A percentile compares a stretch with the other conserved stretches of the same genome.
Evolutionary conservation across 2,888 invertebrate genomes (phyloP).

Genomic region (Belgica antarctica): DNA sequence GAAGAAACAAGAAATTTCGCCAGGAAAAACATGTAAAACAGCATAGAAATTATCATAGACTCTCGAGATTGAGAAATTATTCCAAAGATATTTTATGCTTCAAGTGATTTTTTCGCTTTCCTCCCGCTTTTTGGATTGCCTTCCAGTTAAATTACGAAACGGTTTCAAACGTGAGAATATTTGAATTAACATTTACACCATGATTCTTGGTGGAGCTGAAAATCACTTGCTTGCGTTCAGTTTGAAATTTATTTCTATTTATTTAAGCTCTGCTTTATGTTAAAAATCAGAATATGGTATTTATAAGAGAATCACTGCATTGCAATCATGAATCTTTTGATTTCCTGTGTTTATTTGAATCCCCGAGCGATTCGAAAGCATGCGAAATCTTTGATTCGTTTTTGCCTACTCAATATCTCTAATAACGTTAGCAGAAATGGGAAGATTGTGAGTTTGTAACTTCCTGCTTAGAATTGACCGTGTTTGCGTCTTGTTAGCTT

Average conservation of each 20-base stretch:
- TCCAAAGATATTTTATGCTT: slow-evolving; percentile 13
- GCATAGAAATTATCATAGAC: slow-evolving; percentile 14
- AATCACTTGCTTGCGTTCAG: not conserved
- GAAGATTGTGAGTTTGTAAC: too few relatives aligned
- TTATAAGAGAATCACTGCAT: not conserved
- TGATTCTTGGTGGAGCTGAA: not conserved
- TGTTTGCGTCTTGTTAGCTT: too few relatives aligned
- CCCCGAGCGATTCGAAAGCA: not conserved
- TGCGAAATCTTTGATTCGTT: slow-evolving; percentile 12
- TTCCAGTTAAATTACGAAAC: not conserved
- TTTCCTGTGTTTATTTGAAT: slow-evolving; percentile 8
- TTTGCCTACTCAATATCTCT: too few relatives aligned
- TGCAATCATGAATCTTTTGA: slow-evolving; percentile 17
- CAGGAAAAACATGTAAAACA: slow-evolving; percentile 18
- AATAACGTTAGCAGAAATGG: too few relatives aligned
- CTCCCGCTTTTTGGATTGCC: not conserved
- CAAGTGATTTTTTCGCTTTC: not conserved
- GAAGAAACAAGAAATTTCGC: not conserved
- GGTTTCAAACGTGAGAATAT: slow-evolving; percentile 28
- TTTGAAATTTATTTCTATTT: slow-evolving; percentile 10
- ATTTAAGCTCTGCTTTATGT: not conserved
- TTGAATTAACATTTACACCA: slow-evolving; percentile 34
- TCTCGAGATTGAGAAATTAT: slow-evolving; percentile 25
- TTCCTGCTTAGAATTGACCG: too few relatives aligned
- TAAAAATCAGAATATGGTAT: slow-evolving; percentile 18